Base-by-base conservation (phyloP, 2,797 vertebrate species). In the Falco peregrinus region DNA sequence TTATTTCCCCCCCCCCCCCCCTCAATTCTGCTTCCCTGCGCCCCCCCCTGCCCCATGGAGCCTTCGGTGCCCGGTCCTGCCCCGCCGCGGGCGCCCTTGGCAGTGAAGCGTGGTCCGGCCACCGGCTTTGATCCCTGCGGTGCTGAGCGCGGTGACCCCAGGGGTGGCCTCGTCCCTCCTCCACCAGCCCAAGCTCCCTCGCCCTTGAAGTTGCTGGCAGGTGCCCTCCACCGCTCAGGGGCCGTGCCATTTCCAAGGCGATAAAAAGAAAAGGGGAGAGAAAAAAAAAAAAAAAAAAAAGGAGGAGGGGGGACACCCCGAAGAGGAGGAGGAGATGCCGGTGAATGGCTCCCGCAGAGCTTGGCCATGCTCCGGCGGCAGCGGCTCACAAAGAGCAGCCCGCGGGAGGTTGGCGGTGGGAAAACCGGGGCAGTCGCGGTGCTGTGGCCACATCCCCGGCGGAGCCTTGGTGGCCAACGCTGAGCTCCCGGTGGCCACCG, bases 151-250 rank as follows among this genome's bases (percentile, higher is more conserved):
- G 5, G 56, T 68, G 77, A 87, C 74, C 81, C 82, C 37, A 2
- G 45, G 47, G 41, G 31, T 28, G 13, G 4, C 47, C 47, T 75
- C 11, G 6, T 39, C 67, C 93, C 81, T 48, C 84, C 90, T 75
- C 75, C 77, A 3, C 70, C 13, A 9, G 35, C 70, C 33, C 7
- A 41, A 77, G 84, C 79, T 69, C 37, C 89, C 78, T 95, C 54
- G 79, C 68, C 64, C 90, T 96, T 95, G 93, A 84, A 81, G 73
- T 94, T 97, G 95, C 71, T 95, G 90, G 95, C 94, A 95, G 94
- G 96, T 96, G 94, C 96, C 97, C 82, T 54, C 11, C 95, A 95
- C 95, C 56, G 3, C 85, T 95, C 84, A 51, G 14, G 47, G 53
- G 51, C 68, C 4, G 25, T 26, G 3, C 71, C 59, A 35, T 82